Conservation (phyloP, 92 coral and sea anemone genomes). For the Muricea muricata region DNA sequence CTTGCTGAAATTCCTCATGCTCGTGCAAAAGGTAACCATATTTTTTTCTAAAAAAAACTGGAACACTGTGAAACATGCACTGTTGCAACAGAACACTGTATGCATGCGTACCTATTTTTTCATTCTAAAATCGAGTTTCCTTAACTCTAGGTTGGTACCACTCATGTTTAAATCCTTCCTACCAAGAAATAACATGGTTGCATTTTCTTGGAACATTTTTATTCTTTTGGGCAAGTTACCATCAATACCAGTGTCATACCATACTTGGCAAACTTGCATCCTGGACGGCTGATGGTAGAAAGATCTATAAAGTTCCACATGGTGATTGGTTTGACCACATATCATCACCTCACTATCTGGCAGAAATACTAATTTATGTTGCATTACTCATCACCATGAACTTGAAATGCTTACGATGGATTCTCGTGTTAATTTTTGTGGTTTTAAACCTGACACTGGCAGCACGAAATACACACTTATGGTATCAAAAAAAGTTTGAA, state of each 20-base stretch:
- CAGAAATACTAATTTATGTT: slow-evolving; percentile 85
- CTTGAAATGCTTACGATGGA: slow-evolving; percentile 64
- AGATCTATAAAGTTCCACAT: slow-evolving; percentile 78
- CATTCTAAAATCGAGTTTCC: too few relatives aligned
- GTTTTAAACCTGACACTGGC: slow-evolving; percentile 77
- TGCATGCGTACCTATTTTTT: background rate
- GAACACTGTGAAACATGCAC: too few relatives aligned
- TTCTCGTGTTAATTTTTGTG: slow-evolving; percentile 78
- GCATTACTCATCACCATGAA: slow-evolving; percentile 77
- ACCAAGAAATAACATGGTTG: slow-evolving; percentile 55
- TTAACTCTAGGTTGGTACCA: slow-evolving; percentile 62
- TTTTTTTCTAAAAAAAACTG: background rate
- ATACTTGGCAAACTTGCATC: slow-evolving; percentile 76
- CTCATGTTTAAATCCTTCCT: slow-evolving; percentile 49
- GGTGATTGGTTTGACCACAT: slow-evolving; percentile 94
- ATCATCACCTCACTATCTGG: slow-evolving; percentile 94
- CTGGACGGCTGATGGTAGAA: slow-evolving; percentile 33
- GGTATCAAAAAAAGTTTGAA: slow-evolving; percentile 87
- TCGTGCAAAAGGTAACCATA: slow-evolving; percentile 40
- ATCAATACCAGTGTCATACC: slow-evolving; percentile 83
- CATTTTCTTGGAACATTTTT: slow-evolving; percentile 67
- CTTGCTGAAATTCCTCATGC: slow-evolving; percentile 44
- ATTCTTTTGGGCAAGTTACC: slow-evolving; percentile 88
- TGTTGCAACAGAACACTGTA: too few relatives aligned
- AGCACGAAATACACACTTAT: slow-evolving; percentile 80